A percentile compares a stretch with the other conserved stretches of the same genome.
Conservation (phyloP, 1,140 invertebrate genomes). For the Tribolium madens region DNA sequence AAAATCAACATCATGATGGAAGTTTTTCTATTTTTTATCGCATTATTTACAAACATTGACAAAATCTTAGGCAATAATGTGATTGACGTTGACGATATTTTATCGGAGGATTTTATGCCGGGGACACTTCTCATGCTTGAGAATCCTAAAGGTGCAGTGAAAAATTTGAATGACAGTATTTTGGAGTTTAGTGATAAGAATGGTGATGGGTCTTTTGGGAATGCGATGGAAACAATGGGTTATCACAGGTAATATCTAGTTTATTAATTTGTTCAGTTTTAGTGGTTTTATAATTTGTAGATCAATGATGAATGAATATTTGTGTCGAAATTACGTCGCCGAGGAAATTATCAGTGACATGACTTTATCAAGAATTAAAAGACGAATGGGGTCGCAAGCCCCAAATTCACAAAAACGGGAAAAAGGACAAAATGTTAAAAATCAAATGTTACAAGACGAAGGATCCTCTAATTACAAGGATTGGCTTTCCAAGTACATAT, state of each 20-base stretch:
- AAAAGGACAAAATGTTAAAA: slow-evolving; percentile 63
- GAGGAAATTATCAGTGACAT: slow-evolving; percentile 77
- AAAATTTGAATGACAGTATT: slow-evolving; percentile 44
- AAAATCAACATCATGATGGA: not conserved
- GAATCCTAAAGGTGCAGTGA: slow-evolving; percentile 48
- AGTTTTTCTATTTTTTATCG: not conserved
- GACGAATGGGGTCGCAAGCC: slow-evolving; percentile 66
- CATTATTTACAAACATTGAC: not conserved
- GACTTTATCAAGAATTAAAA: slow-evolving; percentile 65
- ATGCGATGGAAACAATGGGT: slow-evolving; percentile 71
- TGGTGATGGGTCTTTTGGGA: slow-evolving; percentile 69
- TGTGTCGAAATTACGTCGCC: slow-evolving; percentile 77
- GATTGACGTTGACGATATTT: slow-evolving; percentile 72
- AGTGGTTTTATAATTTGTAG: slow-evolving; percentile 62
- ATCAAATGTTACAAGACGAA: slow-evolving; percentile 73
- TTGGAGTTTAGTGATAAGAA: not conserved
- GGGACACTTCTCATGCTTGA: slow-evolving; percentile 69
- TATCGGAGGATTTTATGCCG: slow-evolving; percentile 73
- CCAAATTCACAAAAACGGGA: slow-evolving; percentile 49
- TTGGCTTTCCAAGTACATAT: slow-evolving; percentile 75
- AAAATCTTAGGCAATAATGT: slow-evolving; percentile 4
- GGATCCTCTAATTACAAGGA: slow-evolving; percentile 77
- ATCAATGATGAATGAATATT: slow-evolving; percentile 79
- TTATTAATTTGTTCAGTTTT: not conserved
- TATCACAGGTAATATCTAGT: slow-evolving; percentile 71